Conservation (phyloP, 2,797 vertebrate genomes). For the Jordanella pulchra region DNA sequence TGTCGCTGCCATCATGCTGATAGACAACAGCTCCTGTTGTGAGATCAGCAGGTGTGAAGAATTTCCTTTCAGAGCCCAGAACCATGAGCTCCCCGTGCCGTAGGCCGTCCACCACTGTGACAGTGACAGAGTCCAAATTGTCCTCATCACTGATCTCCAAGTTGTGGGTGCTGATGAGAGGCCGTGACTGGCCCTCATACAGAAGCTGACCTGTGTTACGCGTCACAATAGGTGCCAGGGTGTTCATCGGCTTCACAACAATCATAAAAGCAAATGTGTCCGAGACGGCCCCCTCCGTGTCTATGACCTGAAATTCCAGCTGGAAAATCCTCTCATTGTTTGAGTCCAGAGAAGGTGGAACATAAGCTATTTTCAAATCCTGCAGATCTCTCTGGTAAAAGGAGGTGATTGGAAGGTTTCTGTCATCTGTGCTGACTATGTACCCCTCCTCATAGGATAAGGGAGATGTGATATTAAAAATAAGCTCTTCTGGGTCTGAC, state of each 20-base stretch:
- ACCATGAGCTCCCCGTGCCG: slow-evolving; percentile 86
- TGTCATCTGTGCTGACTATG: slow-evolving; percentile 94
- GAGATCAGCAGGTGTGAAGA: slow-evolving; percentile 87
- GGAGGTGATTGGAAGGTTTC: slow-evolving; percentile 90
- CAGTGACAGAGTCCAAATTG: slow-evolving; percentile 83
- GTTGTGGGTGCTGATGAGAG: slow-evolving; percentile 85
- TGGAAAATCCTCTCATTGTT: slow-evolving; percentile 91
- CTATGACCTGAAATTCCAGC: slow-evolving; percentile 90
- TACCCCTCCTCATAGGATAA: slow-evolving; percentile 89
- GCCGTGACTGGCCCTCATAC: slow-evolving; percentile 93
- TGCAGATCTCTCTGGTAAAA: slow-evolving; percentile 90
- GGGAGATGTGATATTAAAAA: slow-evolving; percentile 93
- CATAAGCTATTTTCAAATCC: slow-evolving; percentile 92
- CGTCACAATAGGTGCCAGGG: slow-evolving; percentile 89
- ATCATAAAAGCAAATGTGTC: slow-evolving; percentile 95
- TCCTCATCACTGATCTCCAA: slow-evolving; percentile 93
- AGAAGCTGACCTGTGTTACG: slow-evolving; percentile 92
- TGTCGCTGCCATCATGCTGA: slow-evolving; percentile 91
- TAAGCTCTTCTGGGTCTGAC: slow-evolving; percentile 82
- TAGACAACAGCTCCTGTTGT: slow-evolving; percentile 85
- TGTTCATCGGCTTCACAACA: slow-evolving; percentile 95
- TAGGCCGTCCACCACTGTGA: slow-evolving; percentile 88
- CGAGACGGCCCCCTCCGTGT: slow-evolving; percentile 89
- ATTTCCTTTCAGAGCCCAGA: slow-evolving; percentile 78
- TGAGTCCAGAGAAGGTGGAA: slow-evolving; percentile 87